Percentiles rank a stretch among this genome's conserved stretches.
These are phyloP conservation scores for Plagodis pulveraria DNA, from an alignment of 2,888 invertebrate species.

Conservation along the genomic window DNA sequence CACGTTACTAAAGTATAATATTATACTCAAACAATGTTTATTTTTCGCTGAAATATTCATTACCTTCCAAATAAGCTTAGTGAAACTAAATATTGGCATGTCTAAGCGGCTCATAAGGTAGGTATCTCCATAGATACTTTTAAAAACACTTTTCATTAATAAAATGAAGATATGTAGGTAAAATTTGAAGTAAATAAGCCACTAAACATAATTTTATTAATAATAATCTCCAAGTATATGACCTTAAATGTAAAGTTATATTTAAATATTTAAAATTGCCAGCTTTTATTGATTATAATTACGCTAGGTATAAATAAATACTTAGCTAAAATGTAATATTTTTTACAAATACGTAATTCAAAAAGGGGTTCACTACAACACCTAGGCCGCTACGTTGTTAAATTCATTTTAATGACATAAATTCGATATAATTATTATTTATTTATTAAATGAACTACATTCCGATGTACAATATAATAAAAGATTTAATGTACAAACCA, in stretches of 20 bases:
- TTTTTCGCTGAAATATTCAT: no score
- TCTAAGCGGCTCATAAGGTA: no score
- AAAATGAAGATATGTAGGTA: no score
- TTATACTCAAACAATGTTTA: no score
- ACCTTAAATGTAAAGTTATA: no score
- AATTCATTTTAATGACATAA: constrained; percentile 37
- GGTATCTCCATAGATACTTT: no score
- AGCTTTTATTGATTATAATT: not conserved
- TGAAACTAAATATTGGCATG: no score
- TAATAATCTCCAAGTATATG: constrained; percentile 8
- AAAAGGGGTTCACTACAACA: constrained; percentile 26
- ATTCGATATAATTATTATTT: constrained; percentile 33
- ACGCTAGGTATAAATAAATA: constrained; percentile 9
- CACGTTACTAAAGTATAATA: no score
- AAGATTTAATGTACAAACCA: no score
- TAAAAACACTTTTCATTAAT: no score
- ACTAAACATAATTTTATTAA: not conserved
- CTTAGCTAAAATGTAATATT: constrained; percentile 5
- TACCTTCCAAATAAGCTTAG: no score
- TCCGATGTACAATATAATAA: not conserved
- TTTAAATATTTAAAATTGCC: not conserved
- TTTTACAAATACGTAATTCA: constrained; percentile 27
- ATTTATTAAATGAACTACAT: constrained; percentile 11
- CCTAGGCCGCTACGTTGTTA: constrained; percentile 37
- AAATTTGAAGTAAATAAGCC: no score